phyloP scores from a whole-genome alignment of 2,113 vertebrate genomes.

The Oryzias javanicus region DNA sequence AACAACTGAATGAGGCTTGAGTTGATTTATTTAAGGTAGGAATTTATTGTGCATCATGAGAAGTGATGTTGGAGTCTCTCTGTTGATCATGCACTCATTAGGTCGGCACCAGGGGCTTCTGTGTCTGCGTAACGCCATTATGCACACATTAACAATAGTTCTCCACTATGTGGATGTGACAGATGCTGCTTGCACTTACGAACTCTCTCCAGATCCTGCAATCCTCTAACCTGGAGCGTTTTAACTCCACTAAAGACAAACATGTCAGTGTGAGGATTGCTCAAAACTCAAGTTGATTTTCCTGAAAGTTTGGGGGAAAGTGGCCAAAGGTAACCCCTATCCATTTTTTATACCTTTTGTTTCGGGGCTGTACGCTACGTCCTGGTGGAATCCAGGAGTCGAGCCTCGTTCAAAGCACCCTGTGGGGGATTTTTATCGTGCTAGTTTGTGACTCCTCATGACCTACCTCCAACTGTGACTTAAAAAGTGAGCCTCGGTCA shows the following conservation, averaged over 20 bases:
- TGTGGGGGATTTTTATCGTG: too few relatives aligned
- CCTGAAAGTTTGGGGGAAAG: too few relatives aligned
- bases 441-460: not conserved
- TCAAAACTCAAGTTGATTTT: too few relatives aligned
- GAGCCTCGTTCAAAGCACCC: conserved; percentile 8
- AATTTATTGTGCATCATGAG: conserved; percentile 22
- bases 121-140: conserved; percentile 3
- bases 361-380: not conserved
- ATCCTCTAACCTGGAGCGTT: not conserved
- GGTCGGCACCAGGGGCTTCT: not conserved
- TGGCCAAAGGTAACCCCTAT: too few relatives aligned
- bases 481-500: not conserved
- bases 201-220: not conserved
- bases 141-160: not conserved
- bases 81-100: conserved; percentile 3
- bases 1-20: conserved; percentile 31
- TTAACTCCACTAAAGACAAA: too few relatives aligned
- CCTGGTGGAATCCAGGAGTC: not conserved
- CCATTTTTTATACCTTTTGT: too few relatives aligned
- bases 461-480: too few relatives aligned
- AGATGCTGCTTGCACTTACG: not conserved
- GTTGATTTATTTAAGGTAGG: conserved; percentile 23
- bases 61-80: conserved; percentile 4
- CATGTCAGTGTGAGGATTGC: too few relatives aligned
- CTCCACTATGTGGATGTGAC: not conserved